Conservation (phyloP, 2,888 invertebrate genomes). For the Psylliodes chrysocephalus region DNA sequence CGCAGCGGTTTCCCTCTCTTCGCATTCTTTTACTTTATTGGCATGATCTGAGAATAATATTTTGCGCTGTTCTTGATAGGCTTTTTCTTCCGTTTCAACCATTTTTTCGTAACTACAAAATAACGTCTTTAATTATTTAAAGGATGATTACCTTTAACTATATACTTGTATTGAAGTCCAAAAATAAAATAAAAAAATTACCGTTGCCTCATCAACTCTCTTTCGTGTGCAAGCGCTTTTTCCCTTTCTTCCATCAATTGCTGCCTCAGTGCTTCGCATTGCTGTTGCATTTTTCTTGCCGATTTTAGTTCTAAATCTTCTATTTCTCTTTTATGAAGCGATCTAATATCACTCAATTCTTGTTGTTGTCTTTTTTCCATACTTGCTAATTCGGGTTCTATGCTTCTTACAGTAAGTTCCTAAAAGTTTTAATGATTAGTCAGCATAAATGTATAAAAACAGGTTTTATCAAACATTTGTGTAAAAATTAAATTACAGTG, state of each 20-base stretch:
- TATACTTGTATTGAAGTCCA: too few species aligned
- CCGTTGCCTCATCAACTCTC: conserved; percentile 70
- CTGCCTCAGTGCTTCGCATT: conserved; percentile 70
- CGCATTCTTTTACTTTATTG: conserved; percentile 63
- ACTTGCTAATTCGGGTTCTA: conserved; percentile 85
- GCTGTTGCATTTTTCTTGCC: conserved; percentile 71
- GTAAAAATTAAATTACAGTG: too few species aligned
- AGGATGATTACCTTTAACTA: too few species aligned
- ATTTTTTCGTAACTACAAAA: conserved; percentile 66
- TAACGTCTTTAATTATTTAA: neutral
- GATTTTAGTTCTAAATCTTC: conserved; percentile 72
- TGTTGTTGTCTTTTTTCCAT: conserved; percentile 77
- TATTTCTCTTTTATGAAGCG: conserved; percentile 74
- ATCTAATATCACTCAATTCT: conserved; percentile 75
- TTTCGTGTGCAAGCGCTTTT: conserved; percentile 70
- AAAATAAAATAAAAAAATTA: conserved; percentile 48
- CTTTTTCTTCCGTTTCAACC: conserved; percentile 67
- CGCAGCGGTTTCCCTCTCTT: conserved; percentile 63
- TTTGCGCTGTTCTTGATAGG: conserved; percentile 68
- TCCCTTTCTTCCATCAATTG: conserved; percentile 73
- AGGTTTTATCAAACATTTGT: too few species aligned
- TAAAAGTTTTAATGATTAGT: conserved; percentile 52
- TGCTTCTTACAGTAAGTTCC: conserved; percentile 87
- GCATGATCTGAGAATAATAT: conserved; percentile 66
- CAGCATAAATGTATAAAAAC: too few species aligned